These are phyloP conservation scores for Mola mola DNA, from an alignment of 2,113 vertebrate genomes.

Conservation along the genomic window DNA sequence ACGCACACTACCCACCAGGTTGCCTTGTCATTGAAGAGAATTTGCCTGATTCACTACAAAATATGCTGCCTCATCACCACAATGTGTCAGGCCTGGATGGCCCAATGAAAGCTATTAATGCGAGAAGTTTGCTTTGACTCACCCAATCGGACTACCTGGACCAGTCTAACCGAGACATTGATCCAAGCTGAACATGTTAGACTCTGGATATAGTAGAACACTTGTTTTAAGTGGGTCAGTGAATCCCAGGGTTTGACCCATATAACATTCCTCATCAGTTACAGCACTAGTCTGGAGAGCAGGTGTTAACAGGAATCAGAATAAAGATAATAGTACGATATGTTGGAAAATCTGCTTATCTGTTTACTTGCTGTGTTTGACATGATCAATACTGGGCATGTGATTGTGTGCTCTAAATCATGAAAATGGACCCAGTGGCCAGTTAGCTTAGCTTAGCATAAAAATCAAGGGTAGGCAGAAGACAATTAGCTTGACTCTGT, in stretches of 20 bases:
- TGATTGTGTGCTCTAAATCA: not conserved
- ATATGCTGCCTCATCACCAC: slow-evolving; percentile 66
- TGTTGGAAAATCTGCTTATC: slow-evolving; percentile 12
- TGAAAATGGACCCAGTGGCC: too few relatives aligned
- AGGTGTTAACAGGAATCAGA: slow-evolving; percentile 17
- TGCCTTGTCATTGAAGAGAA: slow-evolving; percentile 37
- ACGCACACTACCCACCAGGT: slow-evolving; percentile 17
- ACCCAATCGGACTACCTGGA: too few relatives aligned
- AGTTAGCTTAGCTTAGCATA: slow-evolving; percentile 12
- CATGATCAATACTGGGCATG: not conserved
- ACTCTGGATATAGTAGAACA: slow-evolving; percentile 19
- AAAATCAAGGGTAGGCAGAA: not conserved
- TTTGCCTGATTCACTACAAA: slow-evolving; percentile 66
- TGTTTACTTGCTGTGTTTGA: not conserved
- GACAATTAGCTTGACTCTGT: not conserved
- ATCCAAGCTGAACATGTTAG: slow-evolving; percentile 14
- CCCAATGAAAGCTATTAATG: slow-evolving; percentile 71
- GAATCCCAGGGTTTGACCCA: slow-evolving; percentile 35
- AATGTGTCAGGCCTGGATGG: slow-evolving; percentile 30
- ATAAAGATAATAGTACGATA: not conserved
- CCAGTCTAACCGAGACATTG: slow-evolving; percentile 31
- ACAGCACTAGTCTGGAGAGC: slow-evolving; percentile 2
- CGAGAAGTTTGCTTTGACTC: slow-evolving; percentile 52
- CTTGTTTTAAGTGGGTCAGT: slow-evolving; percentile 37
- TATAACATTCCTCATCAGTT: slow-evolving; percentile 44